Percentiles rank a stretch among this genome's conserved stretches.
Evolutionary conservation across 1,140 invertebrate species (phyloP).

Genomic region (Eupristina koningsbergeri): DNA sequence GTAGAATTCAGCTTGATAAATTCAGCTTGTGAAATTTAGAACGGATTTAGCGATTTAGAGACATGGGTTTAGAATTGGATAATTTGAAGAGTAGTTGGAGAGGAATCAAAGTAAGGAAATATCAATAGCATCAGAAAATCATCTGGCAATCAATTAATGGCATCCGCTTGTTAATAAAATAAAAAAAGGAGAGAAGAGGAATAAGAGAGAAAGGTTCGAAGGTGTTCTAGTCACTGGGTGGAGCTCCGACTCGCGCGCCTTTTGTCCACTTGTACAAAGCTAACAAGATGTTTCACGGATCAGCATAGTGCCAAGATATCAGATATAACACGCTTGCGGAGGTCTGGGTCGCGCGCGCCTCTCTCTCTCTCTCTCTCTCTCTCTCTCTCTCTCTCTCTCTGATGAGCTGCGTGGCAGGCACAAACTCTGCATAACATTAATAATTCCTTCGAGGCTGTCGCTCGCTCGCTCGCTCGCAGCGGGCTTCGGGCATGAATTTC

Average conservation of each 20-base stretch:
- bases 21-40: neutral
- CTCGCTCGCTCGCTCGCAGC: slow-evolving; percentile 44
- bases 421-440: slow-evolving; percentile 67
- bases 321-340: slow-evolving; percentile 61
- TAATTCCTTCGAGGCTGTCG: slow-evolving; percentile 61
- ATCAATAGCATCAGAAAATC: slow-evolving; percentile 8
- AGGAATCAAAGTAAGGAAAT: neutral
- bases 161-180: neutral
- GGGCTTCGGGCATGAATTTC: slow-evolving; percentile 52
- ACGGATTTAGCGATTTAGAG: neutral
- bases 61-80: neutral
- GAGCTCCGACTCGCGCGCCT: slow-evolving; percentile 32
- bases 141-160: slow-evolving; percentile 16
- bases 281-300: slow-evolving; percentile 72
- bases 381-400: slow-evolving; percentile 40
- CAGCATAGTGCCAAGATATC: slow-evolving; percentile 65
- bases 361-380: slow-evolving; percentile 41
- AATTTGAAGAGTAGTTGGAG: neutral
- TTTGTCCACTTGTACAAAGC: slow-evolving; percentile 66
- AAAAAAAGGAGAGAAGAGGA: neutral
- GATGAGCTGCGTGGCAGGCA: slow-evolving; percentile 58
- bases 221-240: slow-evolving; percentile 35
- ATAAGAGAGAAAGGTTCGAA: neutral
- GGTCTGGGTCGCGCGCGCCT: slow-evolving; percentile 52
- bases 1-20: neutral